Evolutionary conservation across 2,797 vertebrate species (phyloP).

Genomic region (Chloroceryle amazona): DNA sequence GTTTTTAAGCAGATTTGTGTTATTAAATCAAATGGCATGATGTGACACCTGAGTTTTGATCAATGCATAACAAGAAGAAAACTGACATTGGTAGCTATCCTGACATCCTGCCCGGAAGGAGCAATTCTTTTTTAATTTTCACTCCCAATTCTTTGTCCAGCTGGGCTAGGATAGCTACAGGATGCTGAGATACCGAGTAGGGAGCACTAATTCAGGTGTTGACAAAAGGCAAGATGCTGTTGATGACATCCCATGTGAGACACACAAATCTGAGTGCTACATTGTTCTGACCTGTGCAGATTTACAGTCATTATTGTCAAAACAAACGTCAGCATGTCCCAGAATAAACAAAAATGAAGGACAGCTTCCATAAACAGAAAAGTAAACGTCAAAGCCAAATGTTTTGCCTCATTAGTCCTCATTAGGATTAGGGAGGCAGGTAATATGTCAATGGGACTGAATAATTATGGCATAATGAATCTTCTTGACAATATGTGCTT

Average conservation of each 20-base stretch:
- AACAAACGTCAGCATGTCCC: background rate
- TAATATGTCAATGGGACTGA: background rate
- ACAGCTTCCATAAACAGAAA: background rate
- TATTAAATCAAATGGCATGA: background rate
- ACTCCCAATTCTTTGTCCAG: background rate
- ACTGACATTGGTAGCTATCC: background rate
- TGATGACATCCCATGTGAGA: background rate
- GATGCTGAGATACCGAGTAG: background rate
- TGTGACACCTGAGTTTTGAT: background rate
- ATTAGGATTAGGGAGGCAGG: background rate
- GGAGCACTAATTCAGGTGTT: background rate
- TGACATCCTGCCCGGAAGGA: background rate
- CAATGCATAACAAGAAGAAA: background rate
- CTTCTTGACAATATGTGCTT: background rate
- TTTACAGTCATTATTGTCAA: background rate
- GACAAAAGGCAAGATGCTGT: background rate
- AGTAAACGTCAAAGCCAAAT: background rate
- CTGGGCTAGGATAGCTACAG: background rate
- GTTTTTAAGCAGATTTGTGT: background rate
- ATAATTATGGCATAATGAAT: background rate
- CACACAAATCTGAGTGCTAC: background rate
- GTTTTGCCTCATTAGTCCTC: conserved; percentile 9
- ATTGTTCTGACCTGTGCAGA: background rate
- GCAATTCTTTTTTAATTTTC: background rate
- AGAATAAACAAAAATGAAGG: background rate